These are phyloP conservation scores for Elysia chlorotica DNA, from an alignment of 1,140 invertebrate species.

Conservation along the genomic window DNA sequence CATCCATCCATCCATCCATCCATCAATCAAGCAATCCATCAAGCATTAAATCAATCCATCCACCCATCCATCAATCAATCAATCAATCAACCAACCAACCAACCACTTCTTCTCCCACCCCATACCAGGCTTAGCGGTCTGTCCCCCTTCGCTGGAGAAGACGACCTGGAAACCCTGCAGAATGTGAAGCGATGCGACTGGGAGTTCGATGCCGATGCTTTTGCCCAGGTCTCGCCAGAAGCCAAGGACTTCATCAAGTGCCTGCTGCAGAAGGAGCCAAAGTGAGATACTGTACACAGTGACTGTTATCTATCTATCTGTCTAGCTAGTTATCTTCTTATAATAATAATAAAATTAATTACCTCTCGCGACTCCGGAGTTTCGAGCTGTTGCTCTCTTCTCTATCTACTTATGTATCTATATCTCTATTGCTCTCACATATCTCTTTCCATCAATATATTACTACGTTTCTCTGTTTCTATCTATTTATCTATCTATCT, in stretches of 20 bases:
- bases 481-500: neutral
- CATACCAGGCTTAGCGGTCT: slow-evolving; percentile 85
- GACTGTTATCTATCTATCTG: neutral
- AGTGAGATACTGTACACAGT: slow-evolving; percentile 66
- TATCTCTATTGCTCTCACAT: no score
- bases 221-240: slow-evolving; percentile 87
- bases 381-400: no score
- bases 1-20: no score
- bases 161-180: slow-evolving; percentile 96
- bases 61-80: no score
- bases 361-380: no score
- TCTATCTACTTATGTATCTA: no score
- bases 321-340: neutral
- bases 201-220: slow-evolving; percentile 96
- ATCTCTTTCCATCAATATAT: no score
- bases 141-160: slow-evolving; percentile 98
- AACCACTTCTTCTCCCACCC: neutral
- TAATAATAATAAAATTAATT: no score
- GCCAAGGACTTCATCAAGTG: slow-evolving; percentile 97
- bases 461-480: no score
- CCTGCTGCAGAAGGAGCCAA: slow-evolving; percentile 91
- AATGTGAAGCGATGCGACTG: slow-evolving; percentile 98
- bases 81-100: no score
- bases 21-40: no score
- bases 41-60: no score